Base-by-base conservation (phyloP, 1,140 invertebrate genomes). In the Himalopsyche phryganea region DNA sequence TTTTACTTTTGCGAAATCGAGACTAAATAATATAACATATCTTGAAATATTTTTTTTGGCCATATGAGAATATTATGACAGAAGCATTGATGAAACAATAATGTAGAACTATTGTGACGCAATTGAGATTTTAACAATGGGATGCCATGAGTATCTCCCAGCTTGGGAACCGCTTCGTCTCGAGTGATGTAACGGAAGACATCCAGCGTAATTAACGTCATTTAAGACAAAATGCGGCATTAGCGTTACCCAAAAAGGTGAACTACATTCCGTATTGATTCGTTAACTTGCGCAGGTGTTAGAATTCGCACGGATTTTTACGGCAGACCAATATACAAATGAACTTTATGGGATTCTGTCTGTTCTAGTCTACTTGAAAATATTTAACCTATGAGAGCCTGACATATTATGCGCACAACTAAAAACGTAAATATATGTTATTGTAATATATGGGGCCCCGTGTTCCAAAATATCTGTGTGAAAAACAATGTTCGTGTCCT, bases 11-110 rank as follows among this genome's bases (percentile, higher is more conserved):
- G 23, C 23, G 9, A 28, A 28, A 28, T 28, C 23, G 23, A 28
- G 23, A 28, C 3, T 9, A 28, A 28, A 28, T 28, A 28, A 3
- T 28, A 28, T 28, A 28, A 28, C n/a, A 3, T 5, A 11, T 40
- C 38, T 40, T 11, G 15, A 13, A 40, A 40, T 40, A n/a, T 4
- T 11, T 13, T 13, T 13, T 40, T 40, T 15, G 38, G 38, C 38
- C n/a, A 40, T 40, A 15, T 40, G n/a, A n/a, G n/a, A 40, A 15
- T 13, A 40, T 40, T 40, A 40, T 40, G 38, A 40, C 38, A 40
- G 38, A 40, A 40, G 3, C 38, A 40, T 40, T 40, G 38, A 15
- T 13, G 38, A 40, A 40, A 40, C 38, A 40, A 40, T 40, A 40
- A 13, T 13, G n/a, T 40, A n/a, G 23, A 28, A 9, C 23, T 28